These are phyloP conservation scores for Gallinago stenura DNA, from an alignment of 2,797 vertebrate species.

Conservation along the genomic window DNA sequence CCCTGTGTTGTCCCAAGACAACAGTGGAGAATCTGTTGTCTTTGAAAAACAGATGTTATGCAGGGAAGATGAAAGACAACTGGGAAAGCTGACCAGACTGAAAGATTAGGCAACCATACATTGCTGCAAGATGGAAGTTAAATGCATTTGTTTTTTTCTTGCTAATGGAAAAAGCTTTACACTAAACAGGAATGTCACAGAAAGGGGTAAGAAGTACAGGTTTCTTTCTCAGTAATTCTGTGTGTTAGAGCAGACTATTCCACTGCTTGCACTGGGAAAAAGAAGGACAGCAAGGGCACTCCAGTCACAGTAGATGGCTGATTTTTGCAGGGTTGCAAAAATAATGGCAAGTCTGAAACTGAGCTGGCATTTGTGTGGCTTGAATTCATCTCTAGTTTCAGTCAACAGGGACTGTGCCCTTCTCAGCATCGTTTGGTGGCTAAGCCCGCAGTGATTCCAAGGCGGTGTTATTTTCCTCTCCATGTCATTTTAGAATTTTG, in stretches of 20 bases:
- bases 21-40: constrained; percentile 17
- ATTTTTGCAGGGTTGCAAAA: constrained; percentile 29
- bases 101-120: not conserved
- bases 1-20: constrained; percentile 42
- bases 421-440: not conserved
- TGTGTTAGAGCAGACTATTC: not conserved
- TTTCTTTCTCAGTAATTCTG: not conserved
- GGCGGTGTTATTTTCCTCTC: constrained; percentile 3
- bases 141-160: not conserved
- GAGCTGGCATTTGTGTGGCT: constrained; percentile 39
- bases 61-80: constrained; percentile 7
- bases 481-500: constrained; percentile 13
- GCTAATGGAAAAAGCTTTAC: not conserved
- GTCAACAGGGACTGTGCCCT: constrained; percentile 11
- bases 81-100: not conserved
- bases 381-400: constrained; percentile 39
- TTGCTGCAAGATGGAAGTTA: constrained; percentile 9
- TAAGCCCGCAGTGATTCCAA: not conserved
- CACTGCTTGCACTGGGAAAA: not conserved
- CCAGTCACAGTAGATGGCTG: not conserved
- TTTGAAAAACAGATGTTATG: constrained; percentile 50
- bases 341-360: constrained; percentile 40
- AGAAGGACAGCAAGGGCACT: not conserved
- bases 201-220: not conserved
- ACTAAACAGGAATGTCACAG: not conserved